Conservation (phyloP, 2,888 invertebrate species). For the Parnassius orleans region DNA sequence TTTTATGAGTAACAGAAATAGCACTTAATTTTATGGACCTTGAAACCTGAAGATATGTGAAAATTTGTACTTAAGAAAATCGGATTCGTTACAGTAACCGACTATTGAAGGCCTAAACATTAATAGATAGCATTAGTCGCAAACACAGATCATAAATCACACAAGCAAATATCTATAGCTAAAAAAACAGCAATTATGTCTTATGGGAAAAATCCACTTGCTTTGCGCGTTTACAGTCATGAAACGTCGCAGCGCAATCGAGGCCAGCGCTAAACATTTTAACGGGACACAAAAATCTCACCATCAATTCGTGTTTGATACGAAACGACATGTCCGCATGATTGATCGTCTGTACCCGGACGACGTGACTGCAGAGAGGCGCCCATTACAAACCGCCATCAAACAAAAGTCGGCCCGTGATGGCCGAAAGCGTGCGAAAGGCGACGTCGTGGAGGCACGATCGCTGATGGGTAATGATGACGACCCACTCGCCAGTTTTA, state of each 20-base stretch:
- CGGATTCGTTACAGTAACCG: too few species aligned
- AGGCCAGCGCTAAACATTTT: conserved; percentile 24
- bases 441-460: conserved; percentile 28
- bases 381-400: conserved; percentile 40
- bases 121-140: too few species aligned
- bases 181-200: too few species aligned
- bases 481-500: neutral
- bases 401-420: conserved; percentile 30
- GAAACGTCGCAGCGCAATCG: conserved; percentile 12
- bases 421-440: conserved; percentile 32
- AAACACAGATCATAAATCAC: too few species aligned
- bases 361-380: conserved; percentile 39
- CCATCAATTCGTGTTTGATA: conserved; percentile 28
- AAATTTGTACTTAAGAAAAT: too few species aligned
- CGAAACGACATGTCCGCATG: conserved; percentile 30
- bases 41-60: too few species aligned
- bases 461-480: conserved; percentile 1
- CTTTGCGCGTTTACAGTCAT: neutral
- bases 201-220: neutral
- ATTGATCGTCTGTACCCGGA: conserved; percentile 32
- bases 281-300: conserved; percentile 29
- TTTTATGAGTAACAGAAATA: too few species aligned
- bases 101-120: too few species aligned
- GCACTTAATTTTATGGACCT: too few species aligned
- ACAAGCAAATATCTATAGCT: too few species aligned